Evolutionary conservation across 2,113 vertebrate species (phyloP).

Genomic region (Gymnorhina tibicen): DNA sequence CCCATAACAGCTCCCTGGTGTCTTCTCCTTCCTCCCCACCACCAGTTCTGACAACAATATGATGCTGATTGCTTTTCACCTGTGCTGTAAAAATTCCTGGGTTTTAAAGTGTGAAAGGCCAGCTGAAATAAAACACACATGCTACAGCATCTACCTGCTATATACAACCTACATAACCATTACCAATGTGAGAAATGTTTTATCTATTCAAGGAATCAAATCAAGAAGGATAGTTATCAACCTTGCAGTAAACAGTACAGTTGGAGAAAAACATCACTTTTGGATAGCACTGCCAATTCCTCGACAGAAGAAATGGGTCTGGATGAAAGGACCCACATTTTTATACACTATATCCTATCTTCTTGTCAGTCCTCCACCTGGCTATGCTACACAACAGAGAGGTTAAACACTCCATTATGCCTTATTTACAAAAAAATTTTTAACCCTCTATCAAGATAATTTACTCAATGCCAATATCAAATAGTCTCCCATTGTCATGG

Average conservation of each 20-base stretch:
- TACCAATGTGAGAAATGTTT: neutral
- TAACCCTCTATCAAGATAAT: neutral
- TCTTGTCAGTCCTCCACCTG: neutral
- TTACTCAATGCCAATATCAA: neutral
- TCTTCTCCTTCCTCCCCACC: neutral
- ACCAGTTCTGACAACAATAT: neutral
- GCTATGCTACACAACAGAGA: neutral
- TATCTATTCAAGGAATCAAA: neutral
- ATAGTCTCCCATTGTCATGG: neutral
- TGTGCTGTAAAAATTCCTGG: neutral
- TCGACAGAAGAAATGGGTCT: neutral
- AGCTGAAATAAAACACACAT: neutral
- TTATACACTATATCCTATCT: neutral
- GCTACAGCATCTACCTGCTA: neutral
- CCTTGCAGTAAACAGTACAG: neutral
- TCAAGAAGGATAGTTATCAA: neutral
- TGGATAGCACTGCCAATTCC: neutral
- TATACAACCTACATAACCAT: neutral
- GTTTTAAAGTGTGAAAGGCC: neutral
- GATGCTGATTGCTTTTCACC: neutral
- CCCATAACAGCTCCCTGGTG: neutral
- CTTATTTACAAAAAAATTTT: neutral
- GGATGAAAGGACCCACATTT: rapidly evolving
- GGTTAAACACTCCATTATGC: neutral
- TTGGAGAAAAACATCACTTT: neutral